phyloP scores from a whole-genome alignment of 2,113 vertebrate genomes.

The Scatophagus argus region DNA sequence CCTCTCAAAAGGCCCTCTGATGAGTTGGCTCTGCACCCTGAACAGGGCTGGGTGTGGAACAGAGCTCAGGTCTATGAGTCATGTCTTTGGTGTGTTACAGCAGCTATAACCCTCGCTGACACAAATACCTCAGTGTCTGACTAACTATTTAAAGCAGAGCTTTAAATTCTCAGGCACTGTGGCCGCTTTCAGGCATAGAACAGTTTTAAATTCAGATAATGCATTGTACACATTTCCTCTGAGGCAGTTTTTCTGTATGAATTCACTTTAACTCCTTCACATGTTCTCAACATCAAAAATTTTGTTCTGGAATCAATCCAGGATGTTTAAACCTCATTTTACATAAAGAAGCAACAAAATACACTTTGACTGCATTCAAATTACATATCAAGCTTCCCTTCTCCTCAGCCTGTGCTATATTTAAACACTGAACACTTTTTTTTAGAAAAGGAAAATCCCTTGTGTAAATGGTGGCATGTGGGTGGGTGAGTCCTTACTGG shows the following conservation, averaged over 20 bases:
- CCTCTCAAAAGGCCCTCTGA: conserved; percentile 6
- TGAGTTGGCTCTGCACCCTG: conserved; percentile 20
- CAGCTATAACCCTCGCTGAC: conserved; percentile 9
- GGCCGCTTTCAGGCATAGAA: no score
- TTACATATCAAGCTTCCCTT: background rate
- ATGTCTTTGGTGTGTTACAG: conserved; percentile 27
- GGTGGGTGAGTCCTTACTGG: conserved; percentile 12
- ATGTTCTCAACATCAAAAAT: background rate
- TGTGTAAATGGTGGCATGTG: background rate
- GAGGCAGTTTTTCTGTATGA: no score
- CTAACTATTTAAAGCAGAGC: no score
- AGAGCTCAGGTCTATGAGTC: conserved; percentile 4
- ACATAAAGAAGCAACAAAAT: background rate
- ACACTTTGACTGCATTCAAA: background rate
- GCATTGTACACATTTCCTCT: no score
- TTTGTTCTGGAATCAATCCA: background rate
- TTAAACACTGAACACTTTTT: conserved; percentile 44
- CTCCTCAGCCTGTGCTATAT: conserved; percentile 33
- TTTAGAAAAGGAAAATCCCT: conserved; percentile 34
- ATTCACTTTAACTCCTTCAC: background rate
- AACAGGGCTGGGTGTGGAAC: conserved; percentile 34
- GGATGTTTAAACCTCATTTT: background rate
- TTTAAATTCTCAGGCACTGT: no score
- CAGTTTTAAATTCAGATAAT: no score
- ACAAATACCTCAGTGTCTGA: background rate